These are phyloP conservation scores for Chrysochloris asiatica DNA, from an alignment of 2,113 vertebrate species.

Conservation along the genomic window DNA sequence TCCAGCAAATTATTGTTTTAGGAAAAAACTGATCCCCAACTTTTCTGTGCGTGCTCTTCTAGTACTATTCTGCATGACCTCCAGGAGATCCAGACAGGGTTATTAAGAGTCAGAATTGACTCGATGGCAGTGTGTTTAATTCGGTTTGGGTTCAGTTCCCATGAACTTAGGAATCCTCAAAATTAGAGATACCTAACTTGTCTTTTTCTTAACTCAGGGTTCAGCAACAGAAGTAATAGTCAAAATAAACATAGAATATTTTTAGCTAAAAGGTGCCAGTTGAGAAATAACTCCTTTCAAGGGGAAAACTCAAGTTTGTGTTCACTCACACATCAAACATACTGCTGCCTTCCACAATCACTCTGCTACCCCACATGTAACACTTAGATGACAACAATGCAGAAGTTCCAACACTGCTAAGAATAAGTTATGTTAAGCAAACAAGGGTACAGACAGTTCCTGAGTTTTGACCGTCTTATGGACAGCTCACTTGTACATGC, in stretches of 20 bases:
- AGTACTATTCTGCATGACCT: not conserved
- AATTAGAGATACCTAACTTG: not conserved
- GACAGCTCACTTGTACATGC: not conserved
- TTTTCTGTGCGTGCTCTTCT: not conserved
- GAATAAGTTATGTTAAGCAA: not conserved
- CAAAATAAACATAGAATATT: conserved; percentile 61
- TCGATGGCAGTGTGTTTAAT: too few species aligned
- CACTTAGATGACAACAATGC: not conserved
- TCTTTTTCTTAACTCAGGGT: not conserved
- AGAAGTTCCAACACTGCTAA: not conserved
- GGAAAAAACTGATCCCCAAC: not conserved
- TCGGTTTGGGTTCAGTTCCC: not conserved
- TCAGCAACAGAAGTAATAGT: conserved; percentile 49
- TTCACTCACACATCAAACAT: conserved; percentile 38
- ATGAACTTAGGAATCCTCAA: not conserved
- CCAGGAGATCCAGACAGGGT: not conserved
- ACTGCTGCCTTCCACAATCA: not conserved
- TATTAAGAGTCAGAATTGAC: too few species aligned
- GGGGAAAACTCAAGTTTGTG: conserved; percentile 47
- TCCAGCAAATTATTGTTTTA: too few species aligned
- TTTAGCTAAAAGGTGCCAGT: conserved; percentile 53
- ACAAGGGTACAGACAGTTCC: not conserved
- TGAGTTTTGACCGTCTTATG: not conserved
- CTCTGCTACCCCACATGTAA: not conserved
- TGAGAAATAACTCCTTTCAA: conserved; percentile 45